A percentile compares a stretch with the other conserved stretches of the same genome.
phyloP scores from a whole-genome alignment of 2,113 vertebrate genomes.

The Mormyrus iriodes region DNA sequence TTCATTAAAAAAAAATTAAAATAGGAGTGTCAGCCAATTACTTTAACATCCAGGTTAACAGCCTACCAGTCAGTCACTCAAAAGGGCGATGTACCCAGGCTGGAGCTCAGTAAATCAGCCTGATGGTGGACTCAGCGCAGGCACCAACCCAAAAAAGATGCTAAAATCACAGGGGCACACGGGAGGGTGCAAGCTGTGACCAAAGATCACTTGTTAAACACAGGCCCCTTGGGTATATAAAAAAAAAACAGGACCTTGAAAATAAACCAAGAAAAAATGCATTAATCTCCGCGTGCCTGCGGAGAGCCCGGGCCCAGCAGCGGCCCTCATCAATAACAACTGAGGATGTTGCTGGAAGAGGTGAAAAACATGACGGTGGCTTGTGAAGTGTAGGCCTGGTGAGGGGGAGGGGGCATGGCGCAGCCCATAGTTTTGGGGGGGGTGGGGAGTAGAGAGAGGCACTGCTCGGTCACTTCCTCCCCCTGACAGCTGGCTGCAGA shows the following conservation, averaged over 20 bases:
- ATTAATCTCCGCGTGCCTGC: constrained; percentile 35
- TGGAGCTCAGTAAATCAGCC: not conserved
- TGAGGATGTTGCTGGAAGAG: constrained; percentile 13
- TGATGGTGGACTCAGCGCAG: not conserved
- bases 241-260: constrained; percentile 29
- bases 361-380: not conserved
- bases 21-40: not conserved
- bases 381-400: constrained; percentile 28
- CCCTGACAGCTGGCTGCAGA: constrained; percentile 51
- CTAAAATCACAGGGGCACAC: not conserved
- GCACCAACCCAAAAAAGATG: not conserved
- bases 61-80: not conserved
- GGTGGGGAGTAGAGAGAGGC: constrained; percentile 39
- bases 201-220: not conserved
- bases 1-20: not conserved
- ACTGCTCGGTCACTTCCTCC: constrained; percentile 66
- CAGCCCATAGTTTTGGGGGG: constrained; percentile 40
- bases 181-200: not conserved
- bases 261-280: constrained; percentile 21
- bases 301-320: constrained; percentile 22
- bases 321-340: constrained; percentile 38
- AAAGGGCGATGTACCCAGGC: not conserved
- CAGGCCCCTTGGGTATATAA: not conserved
- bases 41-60: not conserved
- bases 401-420: constrained; percentile 31